These are phyloP conservation scores for Eupelmus urozonus DNA, from an alignment of 2,888 invertebrate species.

Conservation along the genomic window DNA sequence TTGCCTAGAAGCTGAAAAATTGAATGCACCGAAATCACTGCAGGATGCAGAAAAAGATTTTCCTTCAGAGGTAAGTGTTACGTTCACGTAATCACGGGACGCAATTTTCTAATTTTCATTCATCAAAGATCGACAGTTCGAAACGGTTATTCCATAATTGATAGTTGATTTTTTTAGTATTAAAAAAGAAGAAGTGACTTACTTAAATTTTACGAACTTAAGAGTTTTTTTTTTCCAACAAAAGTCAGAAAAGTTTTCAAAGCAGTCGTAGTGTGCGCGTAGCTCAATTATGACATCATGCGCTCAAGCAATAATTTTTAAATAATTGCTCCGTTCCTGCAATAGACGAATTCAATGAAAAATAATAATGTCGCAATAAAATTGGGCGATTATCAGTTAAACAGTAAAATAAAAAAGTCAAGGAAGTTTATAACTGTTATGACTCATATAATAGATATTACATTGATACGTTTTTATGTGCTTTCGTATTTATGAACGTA, in stretches of 20 bases:
- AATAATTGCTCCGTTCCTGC: neutral
- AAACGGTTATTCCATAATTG: too few relatives aligned
- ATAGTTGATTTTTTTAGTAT: too few relatives aligned
- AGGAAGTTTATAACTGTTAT: constrained; percentile 22
- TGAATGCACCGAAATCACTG: neutral
- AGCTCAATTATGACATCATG: neutral
- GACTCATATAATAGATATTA: constrained; percentile 2
- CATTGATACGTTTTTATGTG: neutral
- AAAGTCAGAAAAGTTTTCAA: neutral
- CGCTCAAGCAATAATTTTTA: neutral
- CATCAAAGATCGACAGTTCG: neutral
- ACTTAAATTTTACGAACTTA: neutral
- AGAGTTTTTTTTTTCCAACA: neutral
- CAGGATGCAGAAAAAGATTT: constrained; percentile 17
- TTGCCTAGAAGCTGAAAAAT: constrained; percentile 17
- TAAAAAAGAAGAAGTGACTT: neutral
- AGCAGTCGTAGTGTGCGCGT: neutral
- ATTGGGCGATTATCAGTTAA: constrained; percentile 1
- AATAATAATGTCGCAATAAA: constrained; percentile 31
- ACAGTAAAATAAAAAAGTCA: constrained; percentile 4
- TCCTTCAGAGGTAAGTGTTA: constrained; percentile 18
- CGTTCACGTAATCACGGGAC: too few relatives aligned
- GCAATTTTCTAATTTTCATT: constrained; percentile 9
- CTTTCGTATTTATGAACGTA: too few relatives aligned
- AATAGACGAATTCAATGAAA: neutral